Evolutionary conservation across 2,797 vertebrate genomes (phyloP).

Genomic region (Melopsittacus undulatus): DNA sequence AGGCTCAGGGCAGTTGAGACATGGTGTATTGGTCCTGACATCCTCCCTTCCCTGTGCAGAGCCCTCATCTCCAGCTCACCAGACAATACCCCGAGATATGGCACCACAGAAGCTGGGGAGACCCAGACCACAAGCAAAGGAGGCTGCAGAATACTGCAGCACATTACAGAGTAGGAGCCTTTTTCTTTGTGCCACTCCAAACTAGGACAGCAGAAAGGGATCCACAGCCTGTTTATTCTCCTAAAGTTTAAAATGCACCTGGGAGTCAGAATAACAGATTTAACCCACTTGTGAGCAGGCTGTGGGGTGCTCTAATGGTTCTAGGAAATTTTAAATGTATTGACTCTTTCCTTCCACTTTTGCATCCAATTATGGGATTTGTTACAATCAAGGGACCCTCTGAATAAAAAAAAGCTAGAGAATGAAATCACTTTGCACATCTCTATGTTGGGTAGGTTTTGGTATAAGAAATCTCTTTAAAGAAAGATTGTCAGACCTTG

Average conservation of each 20-base stretch:
- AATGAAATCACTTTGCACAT: neutral
- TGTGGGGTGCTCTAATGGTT: neutral
- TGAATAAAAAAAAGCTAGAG: neutral
- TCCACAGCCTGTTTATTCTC: neutral
- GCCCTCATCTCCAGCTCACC: neutral
- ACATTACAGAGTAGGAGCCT: accelerated
- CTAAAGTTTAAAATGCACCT: neutral
- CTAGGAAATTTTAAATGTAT: neutral
- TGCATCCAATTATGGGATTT: neutral
- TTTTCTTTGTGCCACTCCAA: neutral
- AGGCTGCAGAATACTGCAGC: neutral
- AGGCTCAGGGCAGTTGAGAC: neutral
- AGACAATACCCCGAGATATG: accelerated
- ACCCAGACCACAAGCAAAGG: accelerated
- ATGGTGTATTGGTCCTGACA: neutral
- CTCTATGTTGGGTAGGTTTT: neutral
- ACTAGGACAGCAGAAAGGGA: neutral
- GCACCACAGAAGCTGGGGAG: neutral
- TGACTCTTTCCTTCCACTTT: neutral
- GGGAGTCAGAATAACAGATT: neutral
- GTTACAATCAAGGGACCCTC: neutral
- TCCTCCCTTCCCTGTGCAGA: neutral
- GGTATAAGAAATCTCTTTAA: constrained; percentile 8
- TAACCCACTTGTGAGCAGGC: neutral
- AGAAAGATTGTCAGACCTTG: neutral